A percentile compares a stretch with the other conserved stretches of the same genome.
Conservation (phyloP, 2,797 vertebrate species). For the Manis javanica region DNA sequence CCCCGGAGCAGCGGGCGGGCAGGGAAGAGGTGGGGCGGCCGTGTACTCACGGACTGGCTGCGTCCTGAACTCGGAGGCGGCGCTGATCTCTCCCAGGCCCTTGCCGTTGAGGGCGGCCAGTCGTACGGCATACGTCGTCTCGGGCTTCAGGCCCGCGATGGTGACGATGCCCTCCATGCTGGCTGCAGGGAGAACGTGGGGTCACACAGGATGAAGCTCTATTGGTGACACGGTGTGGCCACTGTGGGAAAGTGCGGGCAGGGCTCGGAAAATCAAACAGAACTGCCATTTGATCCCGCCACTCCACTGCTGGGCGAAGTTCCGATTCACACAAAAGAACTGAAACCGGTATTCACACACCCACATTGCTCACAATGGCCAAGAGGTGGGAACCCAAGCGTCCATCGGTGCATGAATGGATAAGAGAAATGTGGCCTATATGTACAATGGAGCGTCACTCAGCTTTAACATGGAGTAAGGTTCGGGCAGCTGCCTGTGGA, state of each 20-base stretch:
- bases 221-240: accelerated
- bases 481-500: neutral
- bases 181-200: slow-evolving; percentile 83
- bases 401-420: neutral
- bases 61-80: slow-evolving; percentile 92
- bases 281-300: neutral
- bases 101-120: slow-evolving; percentile 97
- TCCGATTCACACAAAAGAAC: neutral
- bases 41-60: slow-evolving; percentile 97
- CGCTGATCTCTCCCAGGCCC: slow-evolving; percentile 94
- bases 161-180: slow-evolving; percentile 88
- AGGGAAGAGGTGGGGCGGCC: neutral
- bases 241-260: neutral
- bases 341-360: neutral
- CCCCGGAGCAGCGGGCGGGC: neutral
- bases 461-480: neutral
- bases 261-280: neutral
- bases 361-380: neutral
- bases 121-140: slow-evolving; percentile 93
- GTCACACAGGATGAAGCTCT: neutral
- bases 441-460: neutral
- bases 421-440: neutral
- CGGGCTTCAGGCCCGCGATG: slow-evolving; percentile 93
- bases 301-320: neutral
- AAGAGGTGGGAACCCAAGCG: neutral